phyloP scores from a whole-genome alignment of 2,797 vertebrate species.

The Hippoglossus hippoglossus region DNA sequence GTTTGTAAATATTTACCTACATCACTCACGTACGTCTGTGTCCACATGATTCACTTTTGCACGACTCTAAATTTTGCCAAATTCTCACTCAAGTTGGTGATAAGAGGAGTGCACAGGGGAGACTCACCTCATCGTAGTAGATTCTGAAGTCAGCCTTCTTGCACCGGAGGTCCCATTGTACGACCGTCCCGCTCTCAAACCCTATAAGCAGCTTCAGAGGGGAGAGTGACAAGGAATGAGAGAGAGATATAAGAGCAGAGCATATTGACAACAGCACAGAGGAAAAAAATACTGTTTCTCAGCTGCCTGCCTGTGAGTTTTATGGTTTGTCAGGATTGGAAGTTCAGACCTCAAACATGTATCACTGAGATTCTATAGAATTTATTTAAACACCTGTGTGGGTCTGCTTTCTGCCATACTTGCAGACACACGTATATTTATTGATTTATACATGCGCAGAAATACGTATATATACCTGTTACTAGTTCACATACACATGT shows the following conservation, averaged over 20 bases:
- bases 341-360: neutral
- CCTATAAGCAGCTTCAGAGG: constrained; percentile 91
- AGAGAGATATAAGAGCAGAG: constrained; percentile 18
- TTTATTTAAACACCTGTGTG: too few relatives aligned
- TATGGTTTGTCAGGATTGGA: neutral
- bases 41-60: neutral
- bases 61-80: too few relatives aligned
- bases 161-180: constrained; percentile 94
- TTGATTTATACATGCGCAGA: too few relatives aligned
- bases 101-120: neutral
- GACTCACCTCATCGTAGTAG: constrained; percentile 97
- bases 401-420: too few relatives aligned
- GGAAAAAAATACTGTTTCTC: neutral
- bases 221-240: constrained; percentile 3
- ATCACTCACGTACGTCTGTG: neutral
- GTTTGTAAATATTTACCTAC: neutral
- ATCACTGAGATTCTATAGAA: neutral
- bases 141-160: constrained; percentile 96
- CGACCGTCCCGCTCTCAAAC: constrained; percentile 96
- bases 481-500: too few relatives aligned
- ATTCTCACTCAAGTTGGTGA: too few relatives aligned
- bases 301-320: neutral
- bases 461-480: too few relatives aligned
- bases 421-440: too few relatives aligned
- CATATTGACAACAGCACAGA: neutral